Base-by-base conservation (phyloP, 2,888 invertebrate genomes). In the Pyralis farinalis region DNA sequence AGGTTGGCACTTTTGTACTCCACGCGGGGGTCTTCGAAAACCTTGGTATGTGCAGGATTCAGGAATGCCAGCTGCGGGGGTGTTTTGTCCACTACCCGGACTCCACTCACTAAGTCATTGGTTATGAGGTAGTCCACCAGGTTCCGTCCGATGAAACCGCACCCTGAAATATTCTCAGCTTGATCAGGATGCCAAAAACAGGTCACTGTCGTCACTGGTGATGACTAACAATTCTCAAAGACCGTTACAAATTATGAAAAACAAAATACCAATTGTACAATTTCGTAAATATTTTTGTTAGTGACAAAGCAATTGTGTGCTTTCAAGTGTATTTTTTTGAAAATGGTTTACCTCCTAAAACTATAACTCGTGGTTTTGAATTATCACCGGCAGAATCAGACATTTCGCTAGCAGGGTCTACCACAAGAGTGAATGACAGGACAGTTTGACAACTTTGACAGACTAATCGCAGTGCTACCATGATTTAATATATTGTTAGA, bases 1-100 rank as follows among this genome's bases (percentile, higher is more conserved):
- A 98, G 91, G 89, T 97, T 97, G 39, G 97, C 96, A 88, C 97
- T 97, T 79, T 92, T 94, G 77, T 97, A 98, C 75, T 96, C 95
- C 7, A 97, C 94, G 68, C 93, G 89, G 47, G 94, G 91, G 81
- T 92, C 92, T 43, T 93, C 92, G 77, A 97, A 97, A 33, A 91
- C 86, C 59, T 92, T 91, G 53, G 91, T 90, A 66, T 97, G 97
- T 45, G 84, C 81, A 1, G 91, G 81, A 77, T 96, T 97, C 25
- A 98, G 85, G 94, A 97, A 98, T 1, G 97, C 97, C 63, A 96
- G 94, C 79, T 96, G 96, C 1, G 97, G 97, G 36, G 97, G 97
- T 21, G 97, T 97, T 85, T 98, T 98, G 85, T 98, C 98, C 43
- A 96, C 96, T 34, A 97, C 93, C 53, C 95, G 92, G 49, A 97